Conservation (phyloP, 35 echinoderm and acorn worm species). For the Strongylocentrotus purpuratus region DNA sequence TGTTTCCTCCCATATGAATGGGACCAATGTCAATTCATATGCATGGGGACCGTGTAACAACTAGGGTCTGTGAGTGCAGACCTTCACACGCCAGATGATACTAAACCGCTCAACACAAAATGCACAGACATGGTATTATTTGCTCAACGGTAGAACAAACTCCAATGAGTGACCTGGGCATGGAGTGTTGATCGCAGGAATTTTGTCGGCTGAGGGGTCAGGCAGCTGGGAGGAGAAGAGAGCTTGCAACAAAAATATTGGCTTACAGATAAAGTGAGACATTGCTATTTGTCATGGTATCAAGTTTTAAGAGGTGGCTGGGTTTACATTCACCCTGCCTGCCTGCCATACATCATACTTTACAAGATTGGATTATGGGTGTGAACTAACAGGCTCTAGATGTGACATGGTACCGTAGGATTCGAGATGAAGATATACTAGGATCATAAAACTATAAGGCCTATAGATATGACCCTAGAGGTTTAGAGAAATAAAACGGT, state of each 20-base stretch:
- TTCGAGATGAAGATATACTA: background rate
- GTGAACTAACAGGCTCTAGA: background rate
- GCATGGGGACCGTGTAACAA: background rate
- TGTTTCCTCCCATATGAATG: background rate
- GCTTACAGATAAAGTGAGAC: conserved; percentile 17
- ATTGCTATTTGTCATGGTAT: background rate
- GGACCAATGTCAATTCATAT: too few species aligned
- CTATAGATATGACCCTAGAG: background rate
- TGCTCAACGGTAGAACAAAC: conserved; percentile 30
- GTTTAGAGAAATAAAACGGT: background rate
- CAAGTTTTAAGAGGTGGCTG: background rate
- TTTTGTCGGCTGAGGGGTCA: background rate
- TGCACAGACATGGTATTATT: conserved; percentile 16
- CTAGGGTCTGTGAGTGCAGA: background rate
- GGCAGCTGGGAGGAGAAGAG: conserved; percentile 23
- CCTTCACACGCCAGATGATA: background rate
- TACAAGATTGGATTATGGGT: background rate
- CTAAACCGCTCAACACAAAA: conserved; percentile 10
- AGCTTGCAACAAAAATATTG: conserved; percentile 5
- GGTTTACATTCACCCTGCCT: background rate
- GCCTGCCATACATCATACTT: background rate
- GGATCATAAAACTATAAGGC: background rate
- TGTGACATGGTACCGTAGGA: background rate
- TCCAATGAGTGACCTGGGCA: conserved; percentile 28
- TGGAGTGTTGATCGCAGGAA: conserved; percentile 20